Evolutionary conservation across 2,888 invertebrate species (phyloP).

Genomic region (Ochlodes sylvanus): DNA sequence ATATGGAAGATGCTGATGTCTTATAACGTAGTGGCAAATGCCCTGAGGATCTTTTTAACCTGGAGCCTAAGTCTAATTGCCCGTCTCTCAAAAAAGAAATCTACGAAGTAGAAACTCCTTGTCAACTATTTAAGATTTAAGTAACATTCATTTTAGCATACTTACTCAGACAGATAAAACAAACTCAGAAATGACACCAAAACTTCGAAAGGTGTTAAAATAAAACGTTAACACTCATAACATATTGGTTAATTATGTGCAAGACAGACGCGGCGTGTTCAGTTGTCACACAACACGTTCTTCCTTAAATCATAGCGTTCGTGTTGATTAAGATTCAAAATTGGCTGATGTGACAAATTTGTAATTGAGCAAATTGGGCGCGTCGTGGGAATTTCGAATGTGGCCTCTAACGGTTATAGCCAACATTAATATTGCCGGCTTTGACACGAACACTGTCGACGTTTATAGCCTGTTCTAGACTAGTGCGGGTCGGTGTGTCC

Average conservation of each 20-base stretch:
- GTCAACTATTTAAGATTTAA: too few species aligned
- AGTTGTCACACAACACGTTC: background rate
- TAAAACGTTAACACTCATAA: background rate
- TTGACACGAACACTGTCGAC: conserved; percentile 70
- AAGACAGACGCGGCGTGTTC: background rate
- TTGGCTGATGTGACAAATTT: conserved; percentile 71
- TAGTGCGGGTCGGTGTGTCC: background rate
- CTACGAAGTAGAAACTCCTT: too few species aligned
- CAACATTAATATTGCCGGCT: conserved; percentile 67
- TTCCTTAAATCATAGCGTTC: background rate
- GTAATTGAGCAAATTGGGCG: conserved; percentile 62
- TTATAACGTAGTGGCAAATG: too few species aligned
- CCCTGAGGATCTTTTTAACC: too few species aligned
- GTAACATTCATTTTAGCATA: too few species aligned
- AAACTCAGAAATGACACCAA: background rate
- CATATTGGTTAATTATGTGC: background rate
- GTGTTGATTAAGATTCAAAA: conserved; percentile 23
- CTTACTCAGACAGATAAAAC: background rate
- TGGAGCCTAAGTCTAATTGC: too few species aligned
- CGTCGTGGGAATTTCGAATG: conserved; percentile 69
- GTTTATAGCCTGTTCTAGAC: conserved; percentile 40
- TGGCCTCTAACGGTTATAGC: conserved; percentile 68
- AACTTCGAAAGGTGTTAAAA: conserved; percentile 2
- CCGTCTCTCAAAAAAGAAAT: too few species aligned
- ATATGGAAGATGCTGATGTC: too few species aligned